phyloP scores from a whole-genome alignment of 2,888 invertebrate genomes.

The Mycalesis mineus region DNA sequence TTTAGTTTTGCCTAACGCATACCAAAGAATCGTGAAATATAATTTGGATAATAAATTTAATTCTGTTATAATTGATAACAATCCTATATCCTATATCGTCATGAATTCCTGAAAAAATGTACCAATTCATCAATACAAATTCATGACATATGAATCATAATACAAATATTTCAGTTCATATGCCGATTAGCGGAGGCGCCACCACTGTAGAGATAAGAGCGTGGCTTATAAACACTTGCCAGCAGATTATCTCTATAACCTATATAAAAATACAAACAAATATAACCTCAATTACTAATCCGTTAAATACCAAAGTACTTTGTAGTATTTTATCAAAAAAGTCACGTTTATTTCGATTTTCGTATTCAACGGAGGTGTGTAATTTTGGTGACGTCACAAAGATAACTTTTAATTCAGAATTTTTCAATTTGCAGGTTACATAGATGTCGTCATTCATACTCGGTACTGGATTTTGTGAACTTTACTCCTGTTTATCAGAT shows the following conservation, averaged over 20 bases:
- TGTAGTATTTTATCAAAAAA: not conserved
- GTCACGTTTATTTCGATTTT: not conserved
- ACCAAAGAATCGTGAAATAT: too few species aligned
- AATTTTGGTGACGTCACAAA: conserved; percentile 5
- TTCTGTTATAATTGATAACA: not conserved
- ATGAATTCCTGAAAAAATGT: conserved; percentile 16
- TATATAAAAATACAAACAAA: not conserved
- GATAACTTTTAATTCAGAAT: not conserved
- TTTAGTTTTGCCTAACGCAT: too few species aligned
- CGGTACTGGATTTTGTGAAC: not conserved
- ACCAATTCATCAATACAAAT: conserved; percentile 2
- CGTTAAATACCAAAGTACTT: not conserved
- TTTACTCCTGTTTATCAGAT: conserved; percentile 1
- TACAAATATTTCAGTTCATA: conserved; percentile 31
- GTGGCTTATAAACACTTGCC: not conserved
- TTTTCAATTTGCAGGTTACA: conserved; percentile 1
- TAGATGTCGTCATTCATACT: not conserved
- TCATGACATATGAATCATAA: conserved; percentile 30
- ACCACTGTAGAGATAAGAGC: conserved; percentile 6
- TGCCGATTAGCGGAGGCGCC: conserved; percentile 36
- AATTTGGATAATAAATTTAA: too few species aligned
- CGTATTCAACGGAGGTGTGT: conserved; percentile 17
- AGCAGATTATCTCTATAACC: not conserved
- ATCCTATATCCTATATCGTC: not conserved
- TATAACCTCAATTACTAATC: not conserved